phyloP scores from a whole-genome alignment of 2,113 vertebrate genomes.

The Echinops telfairi region DNA sequence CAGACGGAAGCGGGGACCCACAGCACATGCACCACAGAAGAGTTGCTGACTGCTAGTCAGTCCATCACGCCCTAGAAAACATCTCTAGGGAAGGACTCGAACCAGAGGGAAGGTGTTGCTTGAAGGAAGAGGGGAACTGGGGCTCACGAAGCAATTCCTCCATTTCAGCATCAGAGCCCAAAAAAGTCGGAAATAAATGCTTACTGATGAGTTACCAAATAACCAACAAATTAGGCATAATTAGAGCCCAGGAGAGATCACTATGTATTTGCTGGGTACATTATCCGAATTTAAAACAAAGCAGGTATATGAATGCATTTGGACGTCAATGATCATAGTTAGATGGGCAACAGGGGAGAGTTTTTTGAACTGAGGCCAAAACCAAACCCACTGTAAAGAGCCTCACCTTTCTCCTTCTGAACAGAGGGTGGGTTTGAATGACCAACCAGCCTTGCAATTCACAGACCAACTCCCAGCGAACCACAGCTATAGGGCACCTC shows the following conservation, averaged over 20 bases:
- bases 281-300: constrained; percentile 60
- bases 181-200: constrained; percentile 14
- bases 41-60: background rate
- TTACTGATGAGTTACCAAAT: constrained; percentile 3
- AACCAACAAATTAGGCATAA: constrained; percentile 18
- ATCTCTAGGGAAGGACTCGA: background rate
- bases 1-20: background rate
- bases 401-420: no score
- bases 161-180: background rate
- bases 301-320: background rate
- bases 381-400: no score
- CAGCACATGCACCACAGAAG: no score
- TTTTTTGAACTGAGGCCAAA: background rate
- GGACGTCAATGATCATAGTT: background rate
- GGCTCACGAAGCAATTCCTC: background rate
- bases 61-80: background rate
- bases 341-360: background rate
- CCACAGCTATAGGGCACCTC: background rate
- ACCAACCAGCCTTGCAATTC: no score
- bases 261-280: background rate
- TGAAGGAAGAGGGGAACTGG: background rate
- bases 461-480: no score
- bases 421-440: no score
- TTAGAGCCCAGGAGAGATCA: background rate
- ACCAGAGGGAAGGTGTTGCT: background rate